phyloP scores from a whole-genome alignment of 2,797 vertebrate genomes.

The Halcyon leucocephala region DNA sequence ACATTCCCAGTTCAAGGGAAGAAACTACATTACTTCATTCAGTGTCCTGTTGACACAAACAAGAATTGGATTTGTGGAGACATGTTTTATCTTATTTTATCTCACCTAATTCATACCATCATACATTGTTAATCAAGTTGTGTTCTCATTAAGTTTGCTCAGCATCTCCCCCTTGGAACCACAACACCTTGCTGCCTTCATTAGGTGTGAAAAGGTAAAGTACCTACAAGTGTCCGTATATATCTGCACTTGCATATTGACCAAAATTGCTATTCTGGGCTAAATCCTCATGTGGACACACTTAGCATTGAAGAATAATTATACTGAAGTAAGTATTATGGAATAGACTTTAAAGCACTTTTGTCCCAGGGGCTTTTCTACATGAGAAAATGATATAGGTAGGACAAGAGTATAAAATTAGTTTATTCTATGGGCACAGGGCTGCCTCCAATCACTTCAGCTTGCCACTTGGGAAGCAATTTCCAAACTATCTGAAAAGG shows the following conservation, averaged over 20 bases:
- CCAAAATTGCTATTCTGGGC: not conserved
- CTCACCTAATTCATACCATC: not conserved
- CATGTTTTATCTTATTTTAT: not conserved
- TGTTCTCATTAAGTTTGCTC: not conserved
- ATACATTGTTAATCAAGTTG: fast-evolving
- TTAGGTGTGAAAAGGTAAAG: not conserved
- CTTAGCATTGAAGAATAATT: constrained; percentile 24
- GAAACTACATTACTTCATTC: not conserved
- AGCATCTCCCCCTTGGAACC: not conserved
- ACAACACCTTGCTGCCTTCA: not conserved
- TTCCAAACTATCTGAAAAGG: constrained; percentile 15
- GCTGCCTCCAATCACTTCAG: not conserved
- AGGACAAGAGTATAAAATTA: constrained; percentile 20
- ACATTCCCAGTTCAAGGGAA: not conserved
- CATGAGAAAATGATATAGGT: constrained; percentile 1
- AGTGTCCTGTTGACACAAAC: not conserved
- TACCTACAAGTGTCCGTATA: not conserved
- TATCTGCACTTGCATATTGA: not conserved
- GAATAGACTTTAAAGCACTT: not conserved
- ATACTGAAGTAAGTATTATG: constrained; percentile 13
- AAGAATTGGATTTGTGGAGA: not conserved
- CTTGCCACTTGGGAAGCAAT: constrained; percentile 2
- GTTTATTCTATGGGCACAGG: not conserved
- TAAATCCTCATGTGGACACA: not conserved
- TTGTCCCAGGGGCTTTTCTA: not conserved